These are phyloP conservation scores for Ranitomeya imitator DNA, from an alignment of 2,113 vertebrate genomes.

Conservation along the genomic window DNA sequence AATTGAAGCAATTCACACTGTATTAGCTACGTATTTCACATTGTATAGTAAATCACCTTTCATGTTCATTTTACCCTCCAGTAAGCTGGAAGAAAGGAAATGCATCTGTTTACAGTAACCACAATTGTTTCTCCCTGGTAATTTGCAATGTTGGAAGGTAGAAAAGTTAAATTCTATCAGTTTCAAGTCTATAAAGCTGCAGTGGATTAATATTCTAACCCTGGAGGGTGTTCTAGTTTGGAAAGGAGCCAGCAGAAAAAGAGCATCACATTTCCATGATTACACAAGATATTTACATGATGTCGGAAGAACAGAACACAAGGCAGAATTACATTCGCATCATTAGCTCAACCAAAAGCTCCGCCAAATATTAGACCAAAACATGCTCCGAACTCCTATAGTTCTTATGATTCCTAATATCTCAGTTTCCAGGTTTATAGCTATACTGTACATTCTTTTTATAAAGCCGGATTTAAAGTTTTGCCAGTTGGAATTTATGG, in stretches of 20 bases:
- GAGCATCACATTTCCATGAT: slow-evolving; percentile 6
- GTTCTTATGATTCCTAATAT: not conserved
- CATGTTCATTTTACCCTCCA: slow-evolving; percentile 13
- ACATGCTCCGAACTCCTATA: not conserved
- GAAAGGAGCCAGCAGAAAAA: not conserved
- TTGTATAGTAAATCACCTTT: slow-evolving; percentile 1
- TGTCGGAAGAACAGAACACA: not conserved
- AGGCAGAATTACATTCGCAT: not conserved
- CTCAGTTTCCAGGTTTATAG: not conserved
- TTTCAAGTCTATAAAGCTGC: slow-evolving; percentile 17
- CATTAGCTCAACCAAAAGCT: not conserved
- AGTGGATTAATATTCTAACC: not conserved
- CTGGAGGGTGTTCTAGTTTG: slow-evolving; percentile 24
- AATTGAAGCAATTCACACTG: not conserved
- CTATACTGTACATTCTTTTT: not conserved
- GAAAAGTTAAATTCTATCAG: slow-evolving; percentile 13
- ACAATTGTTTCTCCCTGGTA: slow-evolving; percentile 11
- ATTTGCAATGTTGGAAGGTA: slow-evolving; percentile 22
- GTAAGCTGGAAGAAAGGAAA: slow-evolving; percentile 8
- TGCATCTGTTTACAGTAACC: slow-evolving; percentile 24
- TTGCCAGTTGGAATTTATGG: not conserved
- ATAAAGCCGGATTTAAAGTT: not conserved
- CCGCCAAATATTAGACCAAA: not conserved
- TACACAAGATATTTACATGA: not conserved
- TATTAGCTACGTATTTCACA: not conserved